Conservation (phyloP, 2,113 vertebrate species). For the Neomonachus schauinslandi region DNA sequence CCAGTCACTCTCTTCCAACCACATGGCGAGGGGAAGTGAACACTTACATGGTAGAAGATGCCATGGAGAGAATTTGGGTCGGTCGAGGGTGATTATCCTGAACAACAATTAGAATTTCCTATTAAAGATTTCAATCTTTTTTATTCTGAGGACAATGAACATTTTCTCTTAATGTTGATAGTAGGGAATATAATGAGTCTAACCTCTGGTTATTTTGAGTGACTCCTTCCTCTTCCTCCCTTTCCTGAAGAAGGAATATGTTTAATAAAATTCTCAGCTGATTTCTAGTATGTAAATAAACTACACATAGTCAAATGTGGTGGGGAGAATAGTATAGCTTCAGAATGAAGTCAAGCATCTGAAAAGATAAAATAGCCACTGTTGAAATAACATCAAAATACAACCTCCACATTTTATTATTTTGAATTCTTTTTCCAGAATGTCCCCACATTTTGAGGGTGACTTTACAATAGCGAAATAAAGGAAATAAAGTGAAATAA, state of each 20-base stretch:
- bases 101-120: slow-evolving; percentile 46
- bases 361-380: neutral
- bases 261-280: slow-evolving; percentile 43
- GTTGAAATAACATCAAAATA: slow-evolving; percentile 2
- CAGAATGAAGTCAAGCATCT: neutral
- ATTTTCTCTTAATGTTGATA: slow-evolving; percentile 22
- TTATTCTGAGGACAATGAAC: slow-evolving; percentile 10
- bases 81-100: slow-evolving; percentile 36
- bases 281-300: neutral
- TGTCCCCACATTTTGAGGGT: neutral
- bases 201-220: slow-evolving; percentile 4
- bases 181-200: slow-evolving; percentile 36
- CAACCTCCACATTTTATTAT: neutral
- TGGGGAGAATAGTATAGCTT: neutral
- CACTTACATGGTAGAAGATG: neutral
- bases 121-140: neutral
- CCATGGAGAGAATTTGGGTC: slow-evolving; percentile 3
- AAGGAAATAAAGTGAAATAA: neutral
- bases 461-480: neutral
- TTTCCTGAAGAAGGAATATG: neutral
- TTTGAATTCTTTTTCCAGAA: neutral
- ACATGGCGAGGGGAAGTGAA: neutral
- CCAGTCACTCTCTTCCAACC: neutral
- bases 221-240: neutral
- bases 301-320: neutral